Evolutionary conservation across 2,888 invertebrate genomes (phyloP).

Genomic region (Rugalucina vietnamica): DNA sequence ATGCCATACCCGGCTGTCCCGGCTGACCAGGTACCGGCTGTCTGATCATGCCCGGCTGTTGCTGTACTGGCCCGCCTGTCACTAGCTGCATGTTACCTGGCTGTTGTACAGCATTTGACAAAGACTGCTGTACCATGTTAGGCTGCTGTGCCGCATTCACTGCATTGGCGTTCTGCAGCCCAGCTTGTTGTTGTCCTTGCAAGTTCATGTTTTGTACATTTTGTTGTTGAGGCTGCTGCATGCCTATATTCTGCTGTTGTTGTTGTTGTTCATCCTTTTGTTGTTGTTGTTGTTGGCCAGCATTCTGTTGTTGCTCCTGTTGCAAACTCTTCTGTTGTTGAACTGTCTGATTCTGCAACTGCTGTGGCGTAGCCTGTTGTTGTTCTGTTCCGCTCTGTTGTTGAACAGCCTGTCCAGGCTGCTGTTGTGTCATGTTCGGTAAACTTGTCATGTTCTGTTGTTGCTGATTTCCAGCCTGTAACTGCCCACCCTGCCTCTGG

Average conservation of each 20-base stretch:
- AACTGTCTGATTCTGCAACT: background rate
- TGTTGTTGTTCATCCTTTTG: slow-evolving; percentile 35
- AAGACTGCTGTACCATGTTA: background rate
- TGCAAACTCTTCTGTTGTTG: slow-evolving; percentile 2
- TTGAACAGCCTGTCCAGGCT: background rate
- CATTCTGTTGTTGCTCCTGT: background rate
- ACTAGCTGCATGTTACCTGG: slow-evolving; percentile 3
- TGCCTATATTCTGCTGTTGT: slow-evolving; percentile 33
- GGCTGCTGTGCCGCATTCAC: background rate
- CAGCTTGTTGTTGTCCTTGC: slow-evolving; percentile 16
- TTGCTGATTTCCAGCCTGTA: slow-evolving; percentile 24
- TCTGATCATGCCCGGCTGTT: background rate
- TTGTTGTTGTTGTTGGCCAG: slow-evolving; percentile 27
- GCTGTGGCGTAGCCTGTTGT: slow-evolving; percentile 4
- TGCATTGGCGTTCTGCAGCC: background rate
- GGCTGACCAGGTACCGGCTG: slow-evolving; percentile 15
- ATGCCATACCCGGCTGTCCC: slow-evolving; percentile 4
- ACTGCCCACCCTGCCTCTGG: slow-evolving; percentile 66
- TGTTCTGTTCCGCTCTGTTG: slow-evolving; percentile 1
- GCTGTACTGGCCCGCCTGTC: background rate
- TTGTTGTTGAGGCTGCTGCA: slow-evolving; percentile 24
- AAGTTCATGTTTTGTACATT: slow-evolving; percentile 4
- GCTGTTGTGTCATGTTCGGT: slow-evolving; percentile 24
- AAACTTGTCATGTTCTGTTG: slow-evolving; percentile 40
- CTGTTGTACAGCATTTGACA: background rate